Conservation (phyloP, 1,140 invertebrate genomes). For the Papilio polyxenes region DNA sequence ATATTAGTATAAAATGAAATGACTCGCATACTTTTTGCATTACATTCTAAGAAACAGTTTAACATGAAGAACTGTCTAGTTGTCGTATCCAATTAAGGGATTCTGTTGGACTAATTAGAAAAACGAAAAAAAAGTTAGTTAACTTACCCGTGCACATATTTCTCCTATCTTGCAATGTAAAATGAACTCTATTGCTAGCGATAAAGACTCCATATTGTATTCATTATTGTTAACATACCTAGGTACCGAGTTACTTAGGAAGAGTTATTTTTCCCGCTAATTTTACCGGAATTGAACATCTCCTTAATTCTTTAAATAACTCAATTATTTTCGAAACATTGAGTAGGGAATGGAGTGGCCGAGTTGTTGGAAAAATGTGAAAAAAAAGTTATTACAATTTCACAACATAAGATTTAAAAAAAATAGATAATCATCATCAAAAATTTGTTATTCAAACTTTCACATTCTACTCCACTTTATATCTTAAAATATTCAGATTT, state of each 20-base stretch:
- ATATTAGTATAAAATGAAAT: background rate
- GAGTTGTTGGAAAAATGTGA: background rate
- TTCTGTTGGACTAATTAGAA: slow-evolving; percentile 31
- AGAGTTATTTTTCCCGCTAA: slow-evolving; percentile 20
- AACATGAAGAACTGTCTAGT: slow-evolving; percentile 22
- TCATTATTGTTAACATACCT: background rate
- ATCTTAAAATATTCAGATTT: background rate
- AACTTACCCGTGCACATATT: background rate
- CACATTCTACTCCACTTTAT: background rate
- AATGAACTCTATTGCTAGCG: background rate
- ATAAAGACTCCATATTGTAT: background rate
- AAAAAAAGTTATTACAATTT: no score
- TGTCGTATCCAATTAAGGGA: slow-evolving; percentile 30
- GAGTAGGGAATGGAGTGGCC: background rate
- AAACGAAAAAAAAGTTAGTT: background rate
- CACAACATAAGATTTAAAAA: no score
- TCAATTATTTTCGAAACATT: background rate
- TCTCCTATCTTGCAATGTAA: background rate
- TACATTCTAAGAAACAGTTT: slow-evolving; percentile 4
- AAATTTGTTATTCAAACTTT: slow-evolving; percentile 1
- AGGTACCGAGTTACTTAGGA: background rate
- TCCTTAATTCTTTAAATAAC: background rate
- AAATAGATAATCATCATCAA: background rate
- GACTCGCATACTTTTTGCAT: background rate
- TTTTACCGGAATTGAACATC: slow-evolving; percentile 13